Base-by-base conservation (phyloP, 2,888 invertebrate genomes). In the Pantelozetes paolii region DNA sequence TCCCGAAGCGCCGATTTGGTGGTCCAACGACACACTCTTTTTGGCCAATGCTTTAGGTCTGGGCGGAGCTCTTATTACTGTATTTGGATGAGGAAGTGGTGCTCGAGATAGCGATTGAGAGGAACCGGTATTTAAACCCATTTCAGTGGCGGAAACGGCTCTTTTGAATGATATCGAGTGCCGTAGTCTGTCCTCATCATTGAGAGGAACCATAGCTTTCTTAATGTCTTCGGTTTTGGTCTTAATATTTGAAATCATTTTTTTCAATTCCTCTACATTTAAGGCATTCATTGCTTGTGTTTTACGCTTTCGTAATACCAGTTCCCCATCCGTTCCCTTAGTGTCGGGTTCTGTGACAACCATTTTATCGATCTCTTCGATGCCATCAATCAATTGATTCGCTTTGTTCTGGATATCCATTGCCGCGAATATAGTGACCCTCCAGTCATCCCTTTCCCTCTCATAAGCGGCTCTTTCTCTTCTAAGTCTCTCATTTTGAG, bases 401-500 rank as follows among this genome's bases (percentile, higher is more conserved):
- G 76, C 73, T 50, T 73, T 76, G 23, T 71, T 64, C 45, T 77
- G 76, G 5, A 78, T 70, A 9, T 75, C 75, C 54, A 75, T 74
- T 6, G 76, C 76, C 0, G 72, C 71, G 20, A 76, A 74, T 32
- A 77, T 50, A 42, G 76, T 75, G 26, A 75, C 62, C 23, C 76
- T 70, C 76, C 78, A 77, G 67, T 79, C 78, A 30, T 78, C 78
- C 15, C 78, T 73, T 42, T 78, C 79, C 20, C 77, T 87, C 79
- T 93, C 93, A 80, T 90, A 88, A 0, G 91, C 86, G 80, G 94
- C 93, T 76, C 92, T 90, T 82, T 94, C 94, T 48, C 92, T 86
- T 71, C 93, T 86, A 77, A 94, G 84, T 80, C 94, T 92, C 81
- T 94, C 94, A 81, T 93, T 94, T 36, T 93, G 91, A 5, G 93